Percentiles rank a stretch among this genome's conserved stretches.
These are phyloP conservation scores for Nomada flava DNA, from an alignment of 2,888 invertebrate genomes.

Conservation along the genomic window DNA sequence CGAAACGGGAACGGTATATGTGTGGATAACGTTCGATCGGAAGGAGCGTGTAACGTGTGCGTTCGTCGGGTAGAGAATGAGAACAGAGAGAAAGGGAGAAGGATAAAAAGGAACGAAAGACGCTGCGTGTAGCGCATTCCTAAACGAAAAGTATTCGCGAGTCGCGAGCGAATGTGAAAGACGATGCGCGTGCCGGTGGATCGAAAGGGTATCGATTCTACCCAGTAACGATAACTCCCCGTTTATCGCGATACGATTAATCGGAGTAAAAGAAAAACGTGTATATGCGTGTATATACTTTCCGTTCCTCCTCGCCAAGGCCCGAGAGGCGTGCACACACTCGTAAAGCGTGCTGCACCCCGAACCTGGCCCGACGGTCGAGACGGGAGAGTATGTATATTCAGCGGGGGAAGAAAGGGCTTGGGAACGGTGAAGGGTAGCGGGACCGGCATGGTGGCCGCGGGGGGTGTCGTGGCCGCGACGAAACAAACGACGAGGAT, in stretches of 20 bases:
- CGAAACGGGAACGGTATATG: not conserved
- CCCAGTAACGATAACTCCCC: constrained; percentile 56
- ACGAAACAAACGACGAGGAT: constrained; percentile 38
- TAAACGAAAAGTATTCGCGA: constrained; percentile 43
- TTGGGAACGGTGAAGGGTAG: not conserved
- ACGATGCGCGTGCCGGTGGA: constrained; percentile 33
- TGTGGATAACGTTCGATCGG: constrained; percentile 44
- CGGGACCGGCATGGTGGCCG: not conserved
- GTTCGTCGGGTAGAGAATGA: not conserved
- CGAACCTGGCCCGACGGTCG: too few species aligned
- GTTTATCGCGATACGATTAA: constrained; percentile 58
- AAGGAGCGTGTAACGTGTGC: constrained; percentile 12
- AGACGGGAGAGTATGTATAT: too few species aligned
- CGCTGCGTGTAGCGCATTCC: constrained; percentile 47
- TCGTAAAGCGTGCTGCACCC: too few species aligned
- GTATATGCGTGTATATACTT: not conserved
- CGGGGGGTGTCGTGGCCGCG: constrained; percentile 15
- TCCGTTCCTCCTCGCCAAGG: not conserved
- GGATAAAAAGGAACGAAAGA: not conserved
- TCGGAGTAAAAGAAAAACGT: constrained; percentile 11
- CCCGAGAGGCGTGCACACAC: not conserved
- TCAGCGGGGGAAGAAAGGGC: not conserved
- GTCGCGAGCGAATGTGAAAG: constrained; percentile 10
- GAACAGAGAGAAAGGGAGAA: not conserved
- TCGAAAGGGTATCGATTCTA: constrained; percentile 58